Conservation (phyloP, 2,113 vertebrate species). For the Leptosomus discolor region DNA sequence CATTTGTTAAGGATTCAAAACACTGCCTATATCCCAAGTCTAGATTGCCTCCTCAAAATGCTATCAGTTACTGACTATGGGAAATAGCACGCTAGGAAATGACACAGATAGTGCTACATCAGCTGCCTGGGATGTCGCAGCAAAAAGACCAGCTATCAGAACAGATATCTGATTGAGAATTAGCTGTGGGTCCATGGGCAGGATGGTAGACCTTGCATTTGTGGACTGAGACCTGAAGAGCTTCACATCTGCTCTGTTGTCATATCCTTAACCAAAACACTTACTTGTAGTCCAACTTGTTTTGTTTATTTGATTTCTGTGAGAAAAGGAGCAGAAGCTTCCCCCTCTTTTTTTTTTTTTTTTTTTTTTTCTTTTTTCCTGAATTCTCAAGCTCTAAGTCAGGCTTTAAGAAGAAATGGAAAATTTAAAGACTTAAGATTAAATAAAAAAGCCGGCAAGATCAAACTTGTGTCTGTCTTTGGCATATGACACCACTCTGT, state of each 20-base stretch:
- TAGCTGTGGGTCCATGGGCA: neutral
- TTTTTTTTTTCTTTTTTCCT: neutral
- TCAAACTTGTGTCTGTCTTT: neutral
- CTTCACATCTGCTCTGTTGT: neutral
- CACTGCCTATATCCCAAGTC: neutral
- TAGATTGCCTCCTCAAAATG: accelerated
- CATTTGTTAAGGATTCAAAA: neutral
- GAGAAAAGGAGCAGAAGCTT: neutral
- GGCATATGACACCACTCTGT: neutral
- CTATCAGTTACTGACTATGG: neutral
- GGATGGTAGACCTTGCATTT: neutral
- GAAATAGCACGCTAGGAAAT: neutral
- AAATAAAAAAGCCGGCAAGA: neutral
- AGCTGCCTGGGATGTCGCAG: neutral
- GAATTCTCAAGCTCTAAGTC: neutral
- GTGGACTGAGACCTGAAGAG: neutral
- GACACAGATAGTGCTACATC: neutral
- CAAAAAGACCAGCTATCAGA: accelerated
- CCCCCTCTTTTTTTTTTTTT: too few species aligned
- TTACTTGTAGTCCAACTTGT: neutral
- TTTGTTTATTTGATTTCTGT: neutral
- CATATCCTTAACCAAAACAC: neutral
- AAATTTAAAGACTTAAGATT: neutral
- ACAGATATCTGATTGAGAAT: neutral
- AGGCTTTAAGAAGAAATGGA: neutral